Base-by-base conservation (phyloP, 1,140 invertebrate species). In the Venturia canescens region DNA sequence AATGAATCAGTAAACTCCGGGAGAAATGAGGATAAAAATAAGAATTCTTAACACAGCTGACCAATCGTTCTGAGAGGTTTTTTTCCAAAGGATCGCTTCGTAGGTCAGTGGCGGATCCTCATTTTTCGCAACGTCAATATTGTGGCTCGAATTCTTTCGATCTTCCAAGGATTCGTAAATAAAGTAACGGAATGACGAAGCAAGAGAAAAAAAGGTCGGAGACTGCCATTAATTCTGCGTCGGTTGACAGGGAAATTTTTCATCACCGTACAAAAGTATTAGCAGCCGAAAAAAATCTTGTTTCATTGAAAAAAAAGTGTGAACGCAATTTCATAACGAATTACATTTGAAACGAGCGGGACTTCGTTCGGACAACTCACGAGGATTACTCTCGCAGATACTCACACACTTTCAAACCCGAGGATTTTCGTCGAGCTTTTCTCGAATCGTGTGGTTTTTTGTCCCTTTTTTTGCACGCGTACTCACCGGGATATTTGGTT, bases 21-120 rank as follows among this genome's bases (percentile, higher is more conserved):
- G 71, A 74, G 44, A 31, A 74, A 74, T 31, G 11, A 38, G 69
- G 16, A 71, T 71, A 71, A 71, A 21, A n/a, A 21, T 5, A 26
- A 23, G 18, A n/a, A 72, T n/a, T n/a, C n/a, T n/a, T n/a, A n/a
- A n/a, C n/a, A n/a, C n/a, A n/a, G n/a, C n/a, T n/a, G n/a, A n/a
- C n/a, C n/a, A n/a, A n/a, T n/a, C n/a, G n/a, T n/a, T n/a, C n/a
- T n/a, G n/a, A n/a, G n/a, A n/a, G n/a, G n/a, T n/a, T n/a, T n/a
- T n/a, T n/a, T n/a, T n/a, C n/a, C n/a, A n/a, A n/a, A n/a, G n/a
- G n/a, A n/a, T n/a, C n/a, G n/a, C n/a, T n/a, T n/a, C n/a, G n/a
- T n/a, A n/a, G n/a, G n/a, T n/a, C n/a, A n/a, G n/a, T n/a, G n/a
- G n/a, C n/a, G n/a, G n/a, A n/a, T n/a, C n/a, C n/a, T n/a, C n/a